Evolutionary conservation across 2,888 invertebrate genomes (phyloP), one percentile per base, ranked within the genome.

Genomic region (Matsumyia berberina): DNA sequence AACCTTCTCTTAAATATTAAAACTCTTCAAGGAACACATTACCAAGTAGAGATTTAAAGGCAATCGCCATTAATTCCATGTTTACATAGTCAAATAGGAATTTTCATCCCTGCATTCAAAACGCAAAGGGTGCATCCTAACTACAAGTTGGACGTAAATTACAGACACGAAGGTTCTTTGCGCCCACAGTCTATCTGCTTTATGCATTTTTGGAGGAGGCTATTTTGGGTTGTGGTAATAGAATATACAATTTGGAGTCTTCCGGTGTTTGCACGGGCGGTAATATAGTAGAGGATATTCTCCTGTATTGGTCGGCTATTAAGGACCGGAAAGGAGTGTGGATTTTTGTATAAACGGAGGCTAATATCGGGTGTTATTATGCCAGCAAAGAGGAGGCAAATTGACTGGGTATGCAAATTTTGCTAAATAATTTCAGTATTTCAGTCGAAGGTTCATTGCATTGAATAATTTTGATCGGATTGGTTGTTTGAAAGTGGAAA

Each of bases 311-410:
- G 42, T 17, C 19, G 53, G 57, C 82, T 60, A 72, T 83, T 78
- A 83, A 60, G 46, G 35, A 73, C 72, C 82, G 82, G 82, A 83
- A 67, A 51, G 46, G 53, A 60, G 53, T 83, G 82, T 83, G 78
- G 82, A 83, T 83, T 83, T 83, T 83, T 73, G 62, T 66, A 78
- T 78, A 78, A 83, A 83, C 82, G 82, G 72, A 66, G 55, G 67
- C 39, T 78, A 83, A 73, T 73, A 60, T 53, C 55, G 31, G 58
- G 53, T 35, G 78, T 62, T 83, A 67, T 83, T 78, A 78, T 60
- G 17, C 19, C 58, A 12, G 12, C 37, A 51, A 53, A 57, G 17
- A 60, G 37, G 24, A 24, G 4, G 24, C 24, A 51, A 69, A 42
- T 69, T 60, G n/a, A 12, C 29, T n/a, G 49, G 35, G 42, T 70